phyloP scores from a whole-genome alignment of 1,140 invertebrate species.

The Aphelenchoides avenae region DNA sequence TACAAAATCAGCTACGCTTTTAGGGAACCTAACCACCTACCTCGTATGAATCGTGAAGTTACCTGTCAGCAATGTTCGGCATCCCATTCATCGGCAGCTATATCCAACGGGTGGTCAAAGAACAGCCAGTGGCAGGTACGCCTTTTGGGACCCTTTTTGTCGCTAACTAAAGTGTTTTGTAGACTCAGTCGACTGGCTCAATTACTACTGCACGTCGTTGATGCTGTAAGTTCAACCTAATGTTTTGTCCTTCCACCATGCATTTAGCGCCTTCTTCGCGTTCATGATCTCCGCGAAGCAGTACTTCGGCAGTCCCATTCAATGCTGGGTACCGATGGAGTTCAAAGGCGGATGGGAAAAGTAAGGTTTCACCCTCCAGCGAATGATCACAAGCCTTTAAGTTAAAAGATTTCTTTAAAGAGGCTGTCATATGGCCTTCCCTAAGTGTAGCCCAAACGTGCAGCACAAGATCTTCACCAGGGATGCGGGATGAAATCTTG shows the following conservation, averaged over 20 bases:
- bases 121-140: slow-evolving; percentile 51
- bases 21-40: too few species aligned
- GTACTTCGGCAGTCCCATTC: slow-evolving; percentile 55
- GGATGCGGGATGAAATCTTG: neutral
- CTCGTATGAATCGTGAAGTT: too few species aligned
- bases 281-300: slow-evolving; percentile 54
- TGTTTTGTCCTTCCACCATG: too few species aligned
- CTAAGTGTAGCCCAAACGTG: neutral
- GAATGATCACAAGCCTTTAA: too few species aligned
- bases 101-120: slow-evolving; percentile 39
- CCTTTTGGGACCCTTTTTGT: too few species aligned
- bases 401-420: neutral
- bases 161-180: too few species aligned
- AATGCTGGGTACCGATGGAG: slow-evolving; percentile 56
- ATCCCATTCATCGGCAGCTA: slow-evolving; percentile 41
- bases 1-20: too few species aligned
- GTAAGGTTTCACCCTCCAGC: slow-evolving; percentile 1
- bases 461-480: neutral
- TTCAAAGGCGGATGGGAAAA: slow-evolving; percentile 37
- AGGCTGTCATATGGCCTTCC: neutral
- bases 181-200: slow-evolving; percentile 54
- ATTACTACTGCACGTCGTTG: slow-evolving; percentile 56
- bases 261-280: slow-evolving; percentile 48
- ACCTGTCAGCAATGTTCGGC: slow-evolving; percentile 32
- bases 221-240: too few species aligned